These are phyloP conservation scores for Eulemur coronatus DNA, from an alignment of 2,797 vertebrate genomes.

Conservation along the genomic window DNA sequence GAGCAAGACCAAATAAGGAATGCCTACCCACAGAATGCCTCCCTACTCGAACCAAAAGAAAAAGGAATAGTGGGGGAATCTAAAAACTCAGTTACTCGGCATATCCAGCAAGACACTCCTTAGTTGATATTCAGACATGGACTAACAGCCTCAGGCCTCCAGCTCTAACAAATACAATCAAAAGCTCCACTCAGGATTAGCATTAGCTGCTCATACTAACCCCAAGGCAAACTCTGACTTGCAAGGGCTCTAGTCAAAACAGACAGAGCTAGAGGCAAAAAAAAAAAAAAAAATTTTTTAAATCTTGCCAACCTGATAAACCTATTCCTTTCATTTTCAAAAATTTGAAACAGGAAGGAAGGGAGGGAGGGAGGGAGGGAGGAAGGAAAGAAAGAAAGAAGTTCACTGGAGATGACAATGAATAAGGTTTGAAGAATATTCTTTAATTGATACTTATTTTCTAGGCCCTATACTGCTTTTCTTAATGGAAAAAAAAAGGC, in stretches of 20 bases:
- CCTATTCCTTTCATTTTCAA: background rate
- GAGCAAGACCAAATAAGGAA: background rate
- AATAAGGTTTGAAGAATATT: background rate
- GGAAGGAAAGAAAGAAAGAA: background rate
- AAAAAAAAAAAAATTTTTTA: background rate
- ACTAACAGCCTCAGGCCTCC: background rate
- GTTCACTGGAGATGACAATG: background rate
- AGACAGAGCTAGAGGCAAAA: background rate
- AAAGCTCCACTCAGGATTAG: background rate
- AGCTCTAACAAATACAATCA: background rate
- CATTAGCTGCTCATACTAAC: background rate
- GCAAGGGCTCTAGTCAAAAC: background rate
- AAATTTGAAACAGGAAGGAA: background rate
- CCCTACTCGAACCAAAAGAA: background rate
- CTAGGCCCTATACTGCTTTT: background rate
- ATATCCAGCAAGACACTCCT: constrained; percentile 25
- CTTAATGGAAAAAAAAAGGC: background rate
- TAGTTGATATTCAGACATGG: background rate
- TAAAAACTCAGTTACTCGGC: background rate
- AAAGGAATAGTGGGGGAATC: background rate
- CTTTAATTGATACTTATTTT: background rate
- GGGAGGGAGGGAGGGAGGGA: background rate
- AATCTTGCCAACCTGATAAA: background rate
- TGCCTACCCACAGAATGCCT: background rate
- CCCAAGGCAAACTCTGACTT: background rate